Percentiles rank a stretch among this genome's conserved stretches.
Evolutionary conservation across 2,797 vertebrate species (phyloP).

Genomic region (Sarcoramphus papa): DNA sequence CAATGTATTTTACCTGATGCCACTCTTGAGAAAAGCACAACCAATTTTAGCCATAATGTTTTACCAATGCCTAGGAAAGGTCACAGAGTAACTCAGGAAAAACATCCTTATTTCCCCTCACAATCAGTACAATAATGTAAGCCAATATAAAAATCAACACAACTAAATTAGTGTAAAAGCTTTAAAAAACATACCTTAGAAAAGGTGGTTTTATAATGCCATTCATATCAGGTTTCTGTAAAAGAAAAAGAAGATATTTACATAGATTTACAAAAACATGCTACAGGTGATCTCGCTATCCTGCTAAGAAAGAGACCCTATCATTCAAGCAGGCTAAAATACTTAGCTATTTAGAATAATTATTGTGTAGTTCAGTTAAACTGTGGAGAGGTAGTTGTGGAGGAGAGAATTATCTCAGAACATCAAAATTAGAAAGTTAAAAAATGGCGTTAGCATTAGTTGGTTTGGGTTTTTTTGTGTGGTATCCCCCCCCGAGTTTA

Average conservation of each 20-base stretch:
- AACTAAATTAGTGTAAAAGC: neutral
- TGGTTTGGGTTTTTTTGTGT: no score
- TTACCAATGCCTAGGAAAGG: neutral
- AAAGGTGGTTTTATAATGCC: slow-evolving; percentile 86
- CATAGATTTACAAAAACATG: neutral
- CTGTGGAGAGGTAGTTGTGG: no score
- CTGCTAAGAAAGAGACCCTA: neutral
- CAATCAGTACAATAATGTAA: neutral
- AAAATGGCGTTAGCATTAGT: neutral
- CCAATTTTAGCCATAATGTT: neutral
- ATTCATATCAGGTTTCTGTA: slow-evolving; percentile 85
- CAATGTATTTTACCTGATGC: neutral
- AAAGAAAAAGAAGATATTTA: slow-evolving; percentile 22
- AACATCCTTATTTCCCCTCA: neutral
- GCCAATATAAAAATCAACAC: neutral
- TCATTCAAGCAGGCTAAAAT: neutral
- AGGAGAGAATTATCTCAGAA: neutral
- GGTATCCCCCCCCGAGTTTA: no score
- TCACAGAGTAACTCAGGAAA: neutral
- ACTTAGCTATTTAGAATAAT: no score
- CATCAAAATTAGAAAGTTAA: neutral
- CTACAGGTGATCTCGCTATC: neutral
- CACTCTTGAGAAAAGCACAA: neutral
- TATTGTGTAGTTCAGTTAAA: neutral
- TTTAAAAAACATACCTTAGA: slow-evolving; percentile 78